Evolutionary conservation across 2,797 vertebrate genomes (phyloP).

Genomic region (Cichlasoma orientale): DNA sequence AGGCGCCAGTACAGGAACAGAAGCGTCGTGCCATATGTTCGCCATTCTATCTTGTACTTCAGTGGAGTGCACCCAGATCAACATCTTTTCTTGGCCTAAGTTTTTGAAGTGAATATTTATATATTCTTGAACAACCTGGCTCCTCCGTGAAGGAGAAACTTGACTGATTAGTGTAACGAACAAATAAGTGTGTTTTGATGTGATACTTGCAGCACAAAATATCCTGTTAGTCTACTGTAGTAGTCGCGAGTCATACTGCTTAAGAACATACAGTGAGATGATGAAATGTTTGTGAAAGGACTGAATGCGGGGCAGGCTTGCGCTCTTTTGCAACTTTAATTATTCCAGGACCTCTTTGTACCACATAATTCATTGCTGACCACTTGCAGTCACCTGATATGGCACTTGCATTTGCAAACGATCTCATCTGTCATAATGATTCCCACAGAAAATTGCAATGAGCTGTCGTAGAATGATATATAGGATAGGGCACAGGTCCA

Average conservation of each 20-base stretch:
- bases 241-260: neutral
- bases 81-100: conserved; percentile 1
- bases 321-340: conserved; percentile 42
- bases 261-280: neutral
- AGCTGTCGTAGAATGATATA: conserved; percentile 56
- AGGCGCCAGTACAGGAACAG: conserved; percentile 31
- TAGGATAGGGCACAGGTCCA: conserved; percentile 43
- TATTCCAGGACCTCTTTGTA: conserved; percentile 28
- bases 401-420: conserved; percentile 47
- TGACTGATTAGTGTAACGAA: neutral
- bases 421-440: conserved; percentile 64
- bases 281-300: conserved; percentile 4
- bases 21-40: conserved; percentile 36
- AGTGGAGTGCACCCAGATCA: conserved; percentile 17
- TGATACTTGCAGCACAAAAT: neutral
- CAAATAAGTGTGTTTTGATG: neutral
- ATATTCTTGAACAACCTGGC: conserved; percentile 4
- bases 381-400: conserved; percentile 47
- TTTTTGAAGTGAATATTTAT: neutral
- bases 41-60: neutral
- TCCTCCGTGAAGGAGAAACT: neutral
- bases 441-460: conserved; percentile 55
- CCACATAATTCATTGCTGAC: conserved; percentile 49
- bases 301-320: neutral
- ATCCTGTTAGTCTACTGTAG: neutral